A percentile compares a stretch with the other conserved stretches of the same genome.
Evolutionary conservation across 2,888 invertebrate genomes (phyloP).

Genomic region (Cephonodes hylas): DNA sequence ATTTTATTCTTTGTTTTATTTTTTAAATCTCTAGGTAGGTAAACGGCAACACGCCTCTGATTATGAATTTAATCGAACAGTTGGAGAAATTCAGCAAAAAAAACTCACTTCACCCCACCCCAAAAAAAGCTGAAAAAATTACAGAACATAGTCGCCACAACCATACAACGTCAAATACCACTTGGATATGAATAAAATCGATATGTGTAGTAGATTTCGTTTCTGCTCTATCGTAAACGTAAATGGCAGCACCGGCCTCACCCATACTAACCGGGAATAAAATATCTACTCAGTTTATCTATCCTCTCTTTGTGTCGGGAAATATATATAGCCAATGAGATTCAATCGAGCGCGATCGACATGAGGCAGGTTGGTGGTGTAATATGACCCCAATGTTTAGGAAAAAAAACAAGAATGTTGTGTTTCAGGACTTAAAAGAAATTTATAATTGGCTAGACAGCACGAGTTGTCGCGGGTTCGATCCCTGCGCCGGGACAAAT

Average conservation of each 20-base stretch:
- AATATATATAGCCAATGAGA: neutral
- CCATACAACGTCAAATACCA: slow-evolving; percentile 18
- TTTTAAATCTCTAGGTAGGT: too few species aligned
- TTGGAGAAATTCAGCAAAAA: too few species aligned
- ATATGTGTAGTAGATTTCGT: slow-evolving; percentile 25
- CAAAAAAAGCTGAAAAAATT: too few species aligned
- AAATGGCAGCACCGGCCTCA: slow-evolving; percentile 8
- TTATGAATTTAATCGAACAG: too few species aligned
- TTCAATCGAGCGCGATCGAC: neutral
- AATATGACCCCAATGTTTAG: neutral
- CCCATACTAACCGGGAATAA: slow-evolving; percentile 20
- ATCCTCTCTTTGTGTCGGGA: neutral
- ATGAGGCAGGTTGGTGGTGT: neutral
- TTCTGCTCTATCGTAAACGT: slow-evolving; percentile 26
- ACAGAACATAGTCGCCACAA: neutral
- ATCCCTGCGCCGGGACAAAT: too few species aligned
- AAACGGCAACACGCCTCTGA: too few species aligned
- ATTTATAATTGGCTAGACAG: too few species aligned
- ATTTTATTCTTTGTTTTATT: too few species aligned
- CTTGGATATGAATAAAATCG: slow-evolving; percentile 35
- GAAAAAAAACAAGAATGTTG: neutral
- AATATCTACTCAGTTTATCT: neutral
- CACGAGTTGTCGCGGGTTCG: too few species aligned
- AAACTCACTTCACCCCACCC: too few species aligned
- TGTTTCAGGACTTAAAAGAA: too few species aligned